A percentile compares a stretch with the other conserved stretches of the same genome.
These are phyloP conservation scores for Laterallus jamaicensis DNA, from an alignment of 2,113 vertebrate genomes.

Conservation along the genomic window DNA sequence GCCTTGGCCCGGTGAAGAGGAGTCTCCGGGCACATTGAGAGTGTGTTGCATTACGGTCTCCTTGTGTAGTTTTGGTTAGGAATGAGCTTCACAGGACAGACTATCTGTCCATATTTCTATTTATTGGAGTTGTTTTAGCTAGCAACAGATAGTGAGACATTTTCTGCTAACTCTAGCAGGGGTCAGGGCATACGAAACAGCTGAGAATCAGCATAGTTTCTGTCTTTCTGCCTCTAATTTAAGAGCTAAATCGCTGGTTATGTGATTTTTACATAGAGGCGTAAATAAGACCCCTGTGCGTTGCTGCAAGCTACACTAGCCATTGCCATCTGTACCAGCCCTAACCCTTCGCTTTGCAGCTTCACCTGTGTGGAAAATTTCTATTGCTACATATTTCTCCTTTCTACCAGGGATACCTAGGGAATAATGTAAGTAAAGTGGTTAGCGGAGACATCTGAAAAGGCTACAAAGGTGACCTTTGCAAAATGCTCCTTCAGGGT, in stretches of 20 bases:
- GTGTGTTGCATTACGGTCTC: neutral
- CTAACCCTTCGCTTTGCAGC: neutral
- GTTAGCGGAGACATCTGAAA: neutral
- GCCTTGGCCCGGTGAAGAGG: neutral
- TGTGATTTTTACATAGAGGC: neutral
- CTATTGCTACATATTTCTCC: neutral
- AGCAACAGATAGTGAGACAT: neutral
- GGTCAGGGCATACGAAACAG: rapidly evolving
- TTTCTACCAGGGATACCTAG: neutral
- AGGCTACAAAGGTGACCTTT: neutral
- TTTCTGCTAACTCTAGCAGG: neutral
- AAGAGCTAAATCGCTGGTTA: neutral
- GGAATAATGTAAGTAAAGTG: neutral
- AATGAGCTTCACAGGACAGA: neutral
- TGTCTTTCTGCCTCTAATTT: neutral
- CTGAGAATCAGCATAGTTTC: neutral
- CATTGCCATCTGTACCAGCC: neutral
- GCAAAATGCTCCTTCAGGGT: slow-evolving; percentile 28
- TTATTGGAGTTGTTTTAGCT: neutral
- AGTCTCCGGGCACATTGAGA: neutral
- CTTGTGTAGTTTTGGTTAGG: neutral
- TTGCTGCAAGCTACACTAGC: neutral
- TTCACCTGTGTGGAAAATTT: neutral
- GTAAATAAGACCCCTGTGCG: neutral
- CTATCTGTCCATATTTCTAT: neutral